Evolutionary conservation across 2,797 vertebrate species (phyloP), one percentile per base, ranked within the genome.

Genomic region (Macropus fuliginosus): DNA sequence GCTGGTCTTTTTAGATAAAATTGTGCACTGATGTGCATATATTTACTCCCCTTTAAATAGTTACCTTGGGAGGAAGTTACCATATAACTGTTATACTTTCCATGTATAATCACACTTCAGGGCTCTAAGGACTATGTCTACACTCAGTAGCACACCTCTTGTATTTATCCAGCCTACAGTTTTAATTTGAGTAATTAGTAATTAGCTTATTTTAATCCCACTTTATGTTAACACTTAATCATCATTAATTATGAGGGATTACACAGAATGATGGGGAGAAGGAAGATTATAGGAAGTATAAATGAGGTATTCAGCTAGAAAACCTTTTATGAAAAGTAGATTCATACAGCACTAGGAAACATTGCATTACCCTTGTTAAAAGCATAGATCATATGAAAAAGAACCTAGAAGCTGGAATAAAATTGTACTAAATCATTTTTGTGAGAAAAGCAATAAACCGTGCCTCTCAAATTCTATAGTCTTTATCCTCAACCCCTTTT

Each of bases 151-250:
- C 87, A 89, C 40, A 59, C 46, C 46, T 27, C 94, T 56, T 1
- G 3, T n/a, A 91, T 92, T 92, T 57, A 74, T 90, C 90, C 94
- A 59, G 74, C 31, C 97, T 93, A 92, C 90, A 95, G 93, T 95
- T 94, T 95, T 92, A 93, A 91, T 89, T 54, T 13, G 18, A 94
- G 90, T 91, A 91, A 95, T 94, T 55, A 92, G 91, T 93, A 94
- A 97, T 95, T 95, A 95, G 91, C 90, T 96, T 91, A 95, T 95
- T 97, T 91, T 95, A 95, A 96, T 95, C 94, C 95, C 91, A 92
- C 95, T 94, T 96, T n/a, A 95, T 96, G 93, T 95, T 91, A 96
- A 94, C 50, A 93, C 55, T 87, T 95, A 93, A 97, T 97, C 93
- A 92, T 93, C 56, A 55, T 91, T 96, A 96, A 97, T 94, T 95